Base-by-base conservation (phyloP, 2,113 vertebrate species). In the Neofelis nebulosa region DNA sequence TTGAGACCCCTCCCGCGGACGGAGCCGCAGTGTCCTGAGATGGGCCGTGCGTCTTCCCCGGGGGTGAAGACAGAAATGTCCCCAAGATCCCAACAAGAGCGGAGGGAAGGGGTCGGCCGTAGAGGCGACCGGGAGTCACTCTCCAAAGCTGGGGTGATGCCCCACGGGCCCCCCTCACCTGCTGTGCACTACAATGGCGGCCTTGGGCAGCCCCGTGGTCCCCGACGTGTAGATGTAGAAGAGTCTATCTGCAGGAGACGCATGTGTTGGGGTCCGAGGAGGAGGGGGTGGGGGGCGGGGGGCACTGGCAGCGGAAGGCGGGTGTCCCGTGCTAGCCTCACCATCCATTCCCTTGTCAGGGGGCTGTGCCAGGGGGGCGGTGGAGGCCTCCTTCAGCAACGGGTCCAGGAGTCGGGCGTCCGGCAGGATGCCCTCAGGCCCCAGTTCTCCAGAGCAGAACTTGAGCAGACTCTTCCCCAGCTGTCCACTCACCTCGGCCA, bases 221-320 rank as follows among this genome's bases (percentile, higher is more conserved):
- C 99, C 99, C 0, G 99, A 99, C 0, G 99, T 99, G 96, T 99
- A 99, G 98, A 99, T 99, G 71, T 99, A 99, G 98, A 99, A 99
- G 66, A 99, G 99, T 0, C 99, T 99, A 93, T 99, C 99, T 99
- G 97, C 38, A 91, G 69, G 94, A 88, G 65, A 93, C 2, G 27
- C 0, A 1, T 3, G 29, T 4, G 3, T 96, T 48, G 36, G 48
- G 74, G 25, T 31, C 16, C 15, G 0, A 36, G 55, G 48, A 57
- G 4, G 36, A 18, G 1, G 1, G 0, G 69, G 5, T 13, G 16
- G 3, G 8, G 2, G 1, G 4, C 4, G 57, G 31, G 74, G 29
- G 52, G 57, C 1, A 2, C 0, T 27, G 25, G 57, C 11, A 3
- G 57, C 11, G 2, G 41, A 55, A 74, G 14, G 21, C 14, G 16